phyloP scores from a whole-genome alignment of 2,797 vertebrate genomes.

The Sebastes trivittatus region DNA sequence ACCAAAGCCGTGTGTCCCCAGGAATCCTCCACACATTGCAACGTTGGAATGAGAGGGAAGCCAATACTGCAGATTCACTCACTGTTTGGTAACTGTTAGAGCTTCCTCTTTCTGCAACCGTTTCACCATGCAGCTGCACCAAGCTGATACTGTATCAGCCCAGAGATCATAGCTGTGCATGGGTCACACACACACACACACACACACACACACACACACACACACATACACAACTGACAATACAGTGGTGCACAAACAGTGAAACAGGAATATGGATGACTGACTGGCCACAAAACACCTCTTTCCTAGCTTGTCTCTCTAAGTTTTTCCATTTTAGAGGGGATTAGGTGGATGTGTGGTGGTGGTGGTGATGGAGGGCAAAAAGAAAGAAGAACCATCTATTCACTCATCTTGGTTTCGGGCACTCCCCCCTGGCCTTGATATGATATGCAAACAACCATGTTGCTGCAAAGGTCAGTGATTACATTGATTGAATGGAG shows the following conservation, averaged over 20 bases:
- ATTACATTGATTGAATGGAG: conserved; percentile 72
- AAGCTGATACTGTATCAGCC: conserved; percentile 70
- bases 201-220: neutral
- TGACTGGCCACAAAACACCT: neutral
- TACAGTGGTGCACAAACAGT: neutral
- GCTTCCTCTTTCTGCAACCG: conserved; percentile 65
- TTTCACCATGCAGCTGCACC: conserved; percentile 67
- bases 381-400: conserved; percentile 1
- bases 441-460: conserved; percentile 67
- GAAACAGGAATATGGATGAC: conserved; percentile 3
- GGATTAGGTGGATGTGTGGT: conserved; percentile 17
- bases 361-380: neutral
- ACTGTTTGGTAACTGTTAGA: conserved; percentile 58
- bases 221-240: neutral
- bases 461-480: conserved; percentile 77
- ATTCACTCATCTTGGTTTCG: conserved; percentile 49
- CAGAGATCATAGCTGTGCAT: conserved; percentile 52
- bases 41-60: conserved; percentile 53
- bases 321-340: neutral
- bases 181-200: neutral
- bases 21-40: neutral
- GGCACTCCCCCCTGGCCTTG: conserved; percentile 33
- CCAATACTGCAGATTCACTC: conserved; percentile 70
- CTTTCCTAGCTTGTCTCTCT: neutral
- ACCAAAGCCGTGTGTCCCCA: neutral